Base-by-base conservation (phyloP, 1,140 invertebrate species). In the Brachionus koreanus region DNA sequence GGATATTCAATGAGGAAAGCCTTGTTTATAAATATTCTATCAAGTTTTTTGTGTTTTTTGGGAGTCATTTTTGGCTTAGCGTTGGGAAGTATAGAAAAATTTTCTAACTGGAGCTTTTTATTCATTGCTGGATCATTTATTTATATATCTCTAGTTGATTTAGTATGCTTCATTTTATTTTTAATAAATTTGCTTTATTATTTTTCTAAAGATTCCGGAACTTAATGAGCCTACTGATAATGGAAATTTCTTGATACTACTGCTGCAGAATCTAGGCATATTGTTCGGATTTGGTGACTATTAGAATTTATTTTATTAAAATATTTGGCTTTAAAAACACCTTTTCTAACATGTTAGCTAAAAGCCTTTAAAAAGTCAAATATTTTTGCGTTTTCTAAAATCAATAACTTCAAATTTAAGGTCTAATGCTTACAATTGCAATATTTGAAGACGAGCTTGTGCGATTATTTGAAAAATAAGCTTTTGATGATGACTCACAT, bases 131-230 rank as follows among this genome's bases (percentile, higher is more conserved):
- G 95, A 82, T 95, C 94, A 89, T 97, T 97, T 89, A 91, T 97
- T 42, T 97, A 97, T 88, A 95, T 97, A 85, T 94, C 94, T 29
- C 90, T 97, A 82, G 95, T 97, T 39, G 95, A 97, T 87, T 95
- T 97, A 94, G 94, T 97, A 84, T 85, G 85, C 16, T 82, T 42
- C 35, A 29, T 29, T 29, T 29, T 63, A 25, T n/a, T 61, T 52
- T 57, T 57, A 9, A 57, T 49, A 42, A 43, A 39, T 33, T 29
- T 33, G 6, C 13, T 43, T 37, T 19, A 63, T 39, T 9, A 35
- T 5, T 77, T 37, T 77, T 13, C 4, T 33, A 12, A 9, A 74
- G 69, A 46, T 74, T 74, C 69, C 69, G 4, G 69, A 74, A 35
- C 29, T 74, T 23, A 74, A 74, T 46, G 69, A 74, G 23, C 25